Evolutionary conservation across 2,797 vertebrate genomes (phyloP).

Genomic region (Sciurus carolinensis): DNA sequence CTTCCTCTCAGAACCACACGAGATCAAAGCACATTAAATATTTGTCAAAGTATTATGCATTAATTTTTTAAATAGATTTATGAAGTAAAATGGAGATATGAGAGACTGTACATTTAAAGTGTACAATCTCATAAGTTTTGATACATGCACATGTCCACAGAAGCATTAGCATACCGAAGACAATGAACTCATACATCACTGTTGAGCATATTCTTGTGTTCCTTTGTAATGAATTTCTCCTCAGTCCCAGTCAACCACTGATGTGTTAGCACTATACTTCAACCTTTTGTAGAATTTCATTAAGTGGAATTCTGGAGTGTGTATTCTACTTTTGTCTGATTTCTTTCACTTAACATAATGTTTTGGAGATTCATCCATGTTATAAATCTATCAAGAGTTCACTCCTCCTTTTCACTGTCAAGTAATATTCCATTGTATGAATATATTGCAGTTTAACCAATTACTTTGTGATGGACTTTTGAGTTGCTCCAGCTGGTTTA

Average conservation of each 20-base stretch:
- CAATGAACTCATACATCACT: neutral
- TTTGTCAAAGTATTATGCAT: neutral
- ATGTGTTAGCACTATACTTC: neutral
- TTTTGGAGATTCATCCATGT: neutral
- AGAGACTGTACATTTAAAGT: neutral
- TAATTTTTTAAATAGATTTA: slow-evolving; percentile 2
- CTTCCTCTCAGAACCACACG: neutral
- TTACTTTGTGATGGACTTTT: too few relatives aligned
- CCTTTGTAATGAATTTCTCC: neutral
- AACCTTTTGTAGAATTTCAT: neutral
- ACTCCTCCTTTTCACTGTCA: too few relatives aligned
- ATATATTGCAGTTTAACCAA: neutral
- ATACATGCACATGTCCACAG: neutral
- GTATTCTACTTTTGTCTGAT: neutral
- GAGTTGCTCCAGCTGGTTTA: neutral
- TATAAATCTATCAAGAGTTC: too few relatives aligned
- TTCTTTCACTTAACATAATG: neutral
- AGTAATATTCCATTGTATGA: neutral
- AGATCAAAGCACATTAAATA: neutral
- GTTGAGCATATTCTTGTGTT: neutral
- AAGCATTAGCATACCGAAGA: neutral
- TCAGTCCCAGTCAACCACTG: neutral
- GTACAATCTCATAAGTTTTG: neutral
- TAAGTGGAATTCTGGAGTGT: neutral
- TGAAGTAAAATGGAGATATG: neutral